These are phyloP conservation scores for Hypselothyrea guttata DNA, from an alignment of 2,888 invertebrate genomes.

Conservation along the genomic window DNA sequence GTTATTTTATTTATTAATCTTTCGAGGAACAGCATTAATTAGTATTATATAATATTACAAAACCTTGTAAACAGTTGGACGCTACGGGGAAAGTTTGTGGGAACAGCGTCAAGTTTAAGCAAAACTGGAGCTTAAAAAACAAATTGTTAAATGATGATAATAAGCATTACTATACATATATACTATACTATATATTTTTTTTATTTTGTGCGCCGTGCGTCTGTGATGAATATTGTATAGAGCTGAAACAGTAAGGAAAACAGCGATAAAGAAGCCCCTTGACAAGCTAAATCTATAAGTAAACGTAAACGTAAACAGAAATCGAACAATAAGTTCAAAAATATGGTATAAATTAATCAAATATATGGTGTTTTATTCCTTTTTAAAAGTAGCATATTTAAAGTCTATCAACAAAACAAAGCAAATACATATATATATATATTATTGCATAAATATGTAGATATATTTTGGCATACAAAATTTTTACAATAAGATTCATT, in stretches of 20 bases:
- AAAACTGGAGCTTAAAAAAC: slow-evolving; percentile 63
- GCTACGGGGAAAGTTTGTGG: slow-evolving; percentile 18
- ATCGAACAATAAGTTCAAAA: slow-evolving; percentile 61
- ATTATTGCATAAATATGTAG: slow-evolving; percentile 54
- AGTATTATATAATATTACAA: slow-evolving; percentile 35
- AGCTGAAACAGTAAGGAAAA: slow-evolving; percentile 37
- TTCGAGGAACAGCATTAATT: slow-evolving; percentile 41
- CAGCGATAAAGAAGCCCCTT: slow-evolving; percentile 11
- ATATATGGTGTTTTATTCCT: slow-evolving; percentile 77
- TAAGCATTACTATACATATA: slow-evolving; percentile 51
- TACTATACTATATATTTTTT: slow-evolving; percentile 17
- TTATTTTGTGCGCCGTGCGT: slow-evolving; percentile 71
- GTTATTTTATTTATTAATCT: slow-evolving; percentile 40
- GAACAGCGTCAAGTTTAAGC: slow-evolving; percentile 31
- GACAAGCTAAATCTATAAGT: slow-evolving; percentile 21
- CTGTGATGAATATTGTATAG: slow-evolving; percentile 72
- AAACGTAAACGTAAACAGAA: slow-evolving; percentile 39
- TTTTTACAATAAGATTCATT: slow-evolving; percentile 55
- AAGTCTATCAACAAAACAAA: slow-evolving; percentile 30
- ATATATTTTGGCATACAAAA: slow-evolving; percentile 78
- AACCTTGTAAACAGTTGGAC: slow-evolving; percentile 24
- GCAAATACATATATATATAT: slow-evolving; percentile 63
- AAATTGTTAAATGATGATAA: slow-evolving; percentile 74
- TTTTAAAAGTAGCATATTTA: slow-evolving; percentile 49
- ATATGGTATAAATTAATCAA: slow-evolving; percentile 57